Base-by-base conservation (phyloP, 2,888 invertebrate genomes). In the Watsonalla cultraria region DNA sequence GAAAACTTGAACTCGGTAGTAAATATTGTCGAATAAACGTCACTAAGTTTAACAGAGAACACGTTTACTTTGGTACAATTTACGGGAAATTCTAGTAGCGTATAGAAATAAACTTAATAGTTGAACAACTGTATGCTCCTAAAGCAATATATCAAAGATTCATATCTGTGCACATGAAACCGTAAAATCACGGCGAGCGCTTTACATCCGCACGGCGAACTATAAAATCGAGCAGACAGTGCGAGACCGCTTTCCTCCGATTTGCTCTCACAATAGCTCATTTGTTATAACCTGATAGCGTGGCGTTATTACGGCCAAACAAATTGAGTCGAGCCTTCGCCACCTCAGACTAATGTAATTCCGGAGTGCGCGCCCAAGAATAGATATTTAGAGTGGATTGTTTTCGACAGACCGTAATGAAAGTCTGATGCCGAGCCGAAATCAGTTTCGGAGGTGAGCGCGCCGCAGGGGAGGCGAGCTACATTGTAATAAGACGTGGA, bases 401-500 rank as follows among this genome's bases (percentile, higher is more conserved):
- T 90, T 90, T 90, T 90, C 90, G 90, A 90, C 90, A 90, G 90
- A 90, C 89, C 90, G 89, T 90, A 90, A 90, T 90, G 90, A 90
- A 90, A 90, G 84, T 86, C 85, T 87, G 89, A 89, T 88, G 89
- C 83, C 82, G 86, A 81, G 83, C 78, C 85, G 78, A 84, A 90
- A 90, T 90, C 89, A 86, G 89, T 88, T 87, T 86, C 80, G 79
- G 85, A 86, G 89, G 86, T 86, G 85, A 84, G 81, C 82, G 84
- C 89, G 84, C 88, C 88, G 87, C 86, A 86, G 90, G 90, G 90
- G 89, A 85, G 86, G 80, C 79, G 70, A 71, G 76, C 82, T 81
- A 88, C 90, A 89, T 89, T 90, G 90, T 90, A 90, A 89, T 89
- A 89, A 89, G 89, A 88, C 82, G 83, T 76, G 82, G 82, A 88